Percentiles rank a stretch among this genome's conserved stretches.
These are phyloP conservation scores for Patagioenas fasciata DNA, from an alignment of 2,113 vertebrate species.

Conservation along the genomic window DNA sequence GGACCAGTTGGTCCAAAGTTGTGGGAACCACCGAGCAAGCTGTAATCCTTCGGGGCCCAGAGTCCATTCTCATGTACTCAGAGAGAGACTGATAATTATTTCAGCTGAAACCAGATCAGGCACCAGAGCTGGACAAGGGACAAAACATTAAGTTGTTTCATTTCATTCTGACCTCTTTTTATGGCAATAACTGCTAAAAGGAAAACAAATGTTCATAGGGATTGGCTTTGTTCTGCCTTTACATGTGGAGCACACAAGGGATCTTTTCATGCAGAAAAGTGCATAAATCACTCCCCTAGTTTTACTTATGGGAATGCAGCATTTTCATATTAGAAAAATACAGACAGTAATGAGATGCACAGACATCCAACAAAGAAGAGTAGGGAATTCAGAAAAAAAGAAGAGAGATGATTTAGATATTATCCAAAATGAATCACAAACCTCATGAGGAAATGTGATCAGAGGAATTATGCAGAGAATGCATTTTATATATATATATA, in stretches of 20 bases:
- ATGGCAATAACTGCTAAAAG: conserved; percentile 68
- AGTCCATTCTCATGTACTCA: conserved; percentile 7
- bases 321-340: conserved; percentile 37
- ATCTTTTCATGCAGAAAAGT: conserved; percentile 55
- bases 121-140: conserved; percentile 55
- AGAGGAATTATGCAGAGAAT: background rate
- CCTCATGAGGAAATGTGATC: background rate
- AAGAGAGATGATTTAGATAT: background rate
- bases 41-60: conserved; percentile 23
- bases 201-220: conserved; percentile 64
- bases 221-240: conserved; percentile 57
- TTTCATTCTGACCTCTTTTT: conserved; percentile 66
- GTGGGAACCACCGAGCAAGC: background rate
- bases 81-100: background rate
- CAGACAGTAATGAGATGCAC: conserved; percentile 50
- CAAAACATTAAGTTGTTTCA: conserved; percentile 63
- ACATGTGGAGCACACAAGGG: conserved; percentile 52
- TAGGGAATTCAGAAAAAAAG: background rate
- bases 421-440: background rate
- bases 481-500: background rate
- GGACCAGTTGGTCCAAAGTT: conserved; percentile 47
- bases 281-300: conserved; percentile 36
- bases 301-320: conserved; percentile 46
- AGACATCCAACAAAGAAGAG: conserved; percentile 8
- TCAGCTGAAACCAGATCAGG: conserved; percentile 58